Percentiles rank a stretch among this genome's conserved stretches.
phyloP scores from a whole-genome alignment of 1,140 invertebrate genomes.

The Diorhabda sublineata region DNA sequence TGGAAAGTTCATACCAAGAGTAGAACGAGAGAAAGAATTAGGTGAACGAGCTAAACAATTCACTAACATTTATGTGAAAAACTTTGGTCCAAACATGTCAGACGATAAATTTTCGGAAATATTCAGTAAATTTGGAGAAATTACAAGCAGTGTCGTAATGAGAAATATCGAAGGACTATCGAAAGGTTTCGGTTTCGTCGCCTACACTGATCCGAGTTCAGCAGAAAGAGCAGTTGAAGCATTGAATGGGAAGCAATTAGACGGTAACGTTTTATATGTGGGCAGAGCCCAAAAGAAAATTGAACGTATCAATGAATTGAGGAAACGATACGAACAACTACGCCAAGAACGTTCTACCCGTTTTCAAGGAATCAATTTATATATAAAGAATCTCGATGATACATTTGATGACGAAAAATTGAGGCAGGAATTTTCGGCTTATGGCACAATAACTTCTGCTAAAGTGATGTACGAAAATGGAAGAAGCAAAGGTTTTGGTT shows the following conservation, averaged over 20 bases:
- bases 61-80: slow-evolving; percentile 77
- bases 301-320: slow-evolving; percentile 94
- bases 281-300: slow-evolving; percentile 97
- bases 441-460: slow-evolving; percentile 96
- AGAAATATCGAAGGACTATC: slow-evolving; percentile 85
- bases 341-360: slow-evolving; percentile 91
- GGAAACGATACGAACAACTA: slow-evolving; percentile 90
- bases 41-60: slow-evolving; percentile 80
- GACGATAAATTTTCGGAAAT: slow-evolving; percentile 62
- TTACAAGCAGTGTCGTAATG: slow-evolving; percentile 95
- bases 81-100: slow-evolving; percentile 62
- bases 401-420: slow-evolving; percentile 93
- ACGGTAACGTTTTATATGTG: slow-evolving; percentile 81
- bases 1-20: slow-evolving; percentile 67
- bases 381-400: slow-evolving; percentile 79
- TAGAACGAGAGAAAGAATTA: slow-evolving; percentile 65
- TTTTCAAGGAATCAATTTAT: slow-evolving; percentile 75
- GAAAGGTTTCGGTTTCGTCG: slow-evolving; percentile 98
- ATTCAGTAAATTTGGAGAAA: slow-evolving; percentile 86
- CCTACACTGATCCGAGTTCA: slow-evolving; percentile 91
- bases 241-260: slow-evolving; percentile 82
- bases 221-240: slow-evolving; percentile 90
- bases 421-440: slow-evolving; percentile 88
- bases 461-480: slow-evolving; percentile 95
- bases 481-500: slow-evolving; percentile 96